Evolutionary conservation across 30 jellyfish, hydroid and myxozoan genomes (phyloP).

Genomic region (Clytia hemisphaerica): DNA sequence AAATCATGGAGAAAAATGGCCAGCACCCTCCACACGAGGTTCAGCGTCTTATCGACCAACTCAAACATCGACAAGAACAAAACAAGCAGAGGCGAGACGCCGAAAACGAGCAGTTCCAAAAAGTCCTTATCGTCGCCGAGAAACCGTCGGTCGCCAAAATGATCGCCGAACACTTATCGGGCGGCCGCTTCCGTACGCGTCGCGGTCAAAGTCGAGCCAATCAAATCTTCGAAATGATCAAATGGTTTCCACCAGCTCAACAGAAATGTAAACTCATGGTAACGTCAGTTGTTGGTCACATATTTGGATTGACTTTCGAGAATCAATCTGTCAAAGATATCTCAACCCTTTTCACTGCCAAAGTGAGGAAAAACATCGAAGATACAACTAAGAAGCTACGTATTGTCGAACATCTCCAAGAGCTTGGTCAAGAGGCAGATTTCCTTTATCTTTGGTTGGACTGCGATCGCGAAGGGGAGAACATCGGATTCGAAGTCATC

Average conservation of each 20-base stretch:
- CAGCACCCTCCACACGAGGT: constrained; percentile 34
- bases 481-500: constrained; percentile 28
- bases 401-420: constrained; percentile 34
- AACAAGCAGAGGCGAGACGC: constrained; percentile 30
- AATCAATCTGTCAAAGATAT: constrained; percentile 16
- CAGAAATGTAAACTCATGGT: constrained; percentile 25
- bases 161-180: constrained; percentile 31
- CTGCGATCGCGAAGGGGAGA: constrained; percentile 39
- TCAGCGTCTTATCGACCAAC: background rate
- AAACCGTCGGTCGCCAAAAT: constrained; percentile 34
- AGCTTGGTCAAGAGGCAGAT: constrained; percentile 31
- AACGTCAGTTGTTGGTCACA: constrained; percentile 33
- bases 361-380: constrained; percentile 10
- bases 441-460: constrained; percentile 29
- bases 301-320: constrained; percentile 10
- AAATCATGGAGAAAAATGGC: constrained; percentile 25
- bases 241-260: constrained; percentile 25
- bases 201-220: constrained; percentile 40
- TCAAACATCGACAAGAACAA: constrained; percentile 19
- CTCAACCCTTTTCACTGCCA: constrained; percentile 13
- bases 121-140: constrained; percentile 32
- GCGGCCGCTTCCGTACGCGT: constrained; percentile 29
- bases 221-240: constrained; percentile 26
- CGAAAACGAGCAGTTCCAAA: constrained; percentile 28
- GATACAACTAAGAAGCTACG: constrained; percentile 24